These are phyloP conservation scores for Syngnathus typhle DNA, from an alignment of 2,113 vertebrate genomes.

Conservation along the genomic window DNA sequence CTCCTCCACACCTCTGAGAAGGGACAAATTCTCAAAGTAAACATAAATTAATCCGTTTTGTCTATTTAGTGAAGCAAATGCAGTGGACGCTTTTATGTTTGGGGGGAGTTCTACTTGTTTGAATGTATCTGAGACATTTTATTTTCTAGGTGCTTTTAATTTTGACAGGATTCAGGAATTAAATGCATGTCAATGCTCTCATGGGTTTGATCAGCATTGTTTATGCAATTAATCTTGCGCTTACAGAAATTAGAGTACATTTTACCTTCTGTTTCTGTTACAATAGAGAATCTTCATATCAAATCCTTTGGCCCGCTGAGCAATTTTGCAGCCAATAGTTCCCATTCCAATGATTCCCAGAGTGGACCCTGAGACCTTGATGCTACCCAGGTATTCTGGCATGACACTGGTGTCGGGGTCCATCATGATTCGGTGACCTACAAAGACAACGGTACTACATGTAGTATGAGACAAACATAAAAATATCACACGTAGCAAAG, in stretches of 20 bases:
- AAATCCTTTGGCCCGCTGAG: slow-evolving; percentile 53
- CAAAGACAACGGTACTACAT: not conserved
- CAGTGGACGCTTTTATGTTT: too few species aligned
- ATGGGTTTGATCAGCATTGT: too few species aligned
- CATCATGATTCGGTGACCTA: slow-evolving; percentile 39
- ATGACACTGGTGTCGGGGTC: slow-evolving; percentile 17
- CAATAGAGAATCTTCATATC: slow-evolving; percentile 58
- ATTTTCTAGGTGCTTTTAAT: too few species aligned
- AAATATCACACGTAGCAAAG: too few species aligned
- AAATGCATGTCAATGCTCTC: too few species aligned
- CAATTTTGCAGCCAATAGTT: slow-evolving; percentile 47
- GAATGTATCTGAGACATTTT: not conserved
- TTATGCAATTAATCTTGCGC: too few species aligned
- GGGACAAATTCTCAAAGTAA: not conserved
- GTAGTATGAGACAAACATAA: too few species aligned
- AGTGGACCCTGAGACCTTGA: slow-evolving; percentile 54
- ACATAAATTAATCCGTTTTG: too few species aligned
- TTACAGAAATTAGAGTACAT: not conserved
- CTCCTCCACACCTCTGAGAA: slow-evolving; percentile 36
- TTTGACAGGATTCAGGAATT: too few species aligned
- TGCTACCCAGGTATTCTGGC: slow-evolving; percentile 25
- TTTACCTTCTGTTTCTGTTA: slow-evolving; percentile 47
- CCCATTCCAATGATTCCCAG: slow-evolving; percentile 62
- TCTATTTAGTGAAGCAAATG: too few species aligned
- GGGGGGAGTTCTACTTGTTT: not conserved